Base-by-base conservation (phyloP, 1,140 invertebrate species). In the Globodera rostochiensis region DNA sequence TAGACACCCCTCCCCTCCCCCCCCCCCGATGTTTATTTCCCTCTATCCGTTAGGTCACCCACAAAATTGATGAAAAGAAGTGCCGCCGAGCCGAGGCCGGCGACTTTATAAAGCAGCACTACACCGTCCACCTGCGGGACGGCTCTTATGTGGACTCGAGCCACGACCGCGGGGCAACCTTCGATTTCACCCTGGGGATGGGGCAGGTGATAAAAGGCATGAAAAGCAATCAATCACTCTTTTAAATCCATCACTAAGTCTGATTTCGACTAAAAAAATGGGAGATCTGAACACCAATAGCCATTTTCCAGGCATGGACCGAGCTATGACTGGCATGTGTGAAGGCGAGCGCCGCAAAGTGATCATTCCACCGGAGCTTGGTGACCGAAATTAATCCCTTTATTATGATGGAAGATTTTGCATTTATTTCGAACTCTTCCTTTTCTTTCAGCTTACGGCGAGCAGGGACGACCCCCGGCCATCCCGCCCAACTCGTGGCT, bases 131-230 rank as follows among this genome's bases (percentile, higher is more conserved):
- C 74, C 85, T 92, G 15, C 90, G 91, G 83, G 90, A 91, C 85
- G 91, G 91, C 15, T 90, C 86, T 73, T 91, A 91, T 78, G 91
- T 92, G 89, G 91, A 92, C 82, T 92, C 91, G 81, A 91, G 90
- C 80, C 85, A 91, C 83, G 86, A 88, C n/a, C 87, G 91, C 45
- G 90, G 90, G 76, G 83, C 90, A 73, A 91, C 91, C 49, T 92
- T 92, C 86, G 85, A 88, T 13, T 92, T 92, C 85, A 91, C 90
- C 57, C 84, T 92, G n/a, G 91, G 91, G 25, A 83, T 87, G 53
- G 91, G 91, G 60, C 91, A 86, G 78, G 89, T 89, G 15, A 90
- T 89, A 45, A 80, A 82, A 73, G 88, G 88, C 76, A 90, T 87
- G 86, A 87, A 88, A 53, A 74, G 87, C 11, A 64, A 64, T 64